Percentiles rank a stretch among this genome's conserved stretches.
phyloP scores from a whole-genome alignment of 2,797 vertebrate genomes.

The Sebastes alutus region DNA sequence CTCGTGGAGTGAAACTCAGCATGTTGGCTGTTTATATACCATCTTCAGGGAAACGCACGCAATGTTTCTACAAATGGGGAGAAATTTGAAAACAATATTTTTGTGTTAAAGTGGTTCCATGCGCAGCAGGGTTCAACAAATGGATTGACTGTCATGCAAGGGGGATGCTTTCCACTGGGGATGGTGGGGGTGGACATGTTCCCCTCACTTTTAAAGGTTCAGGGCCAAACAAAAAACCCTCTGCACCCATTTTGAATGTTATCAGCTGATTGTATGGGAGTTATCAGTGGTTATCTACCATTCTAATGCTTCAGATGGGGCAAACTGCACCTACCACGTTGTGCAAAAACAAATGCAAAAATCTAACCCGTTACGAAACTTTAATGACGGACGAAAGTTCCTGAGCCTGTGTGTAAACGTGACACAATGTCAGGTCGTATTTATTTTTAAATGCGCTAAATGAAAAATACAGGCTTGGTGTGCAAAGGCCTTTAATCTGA shows the following conservation, averaged over 20 bases:
- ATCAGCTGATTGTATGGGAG: background rate
- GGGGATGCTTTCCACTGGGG: background rate
- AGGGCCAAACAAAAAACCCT: background rate
- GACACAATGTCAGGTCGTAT: no score
- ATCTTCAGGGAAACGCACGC: conserved; percentile 6
- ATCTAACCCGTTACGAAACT: no score
- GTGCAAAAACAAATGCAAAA: background rate
- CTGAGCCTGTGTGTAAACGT: no score
- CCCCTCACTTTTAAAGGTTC: background rate
- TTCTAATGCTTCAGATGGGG: background rate
- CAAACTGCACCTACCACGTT: background rate
- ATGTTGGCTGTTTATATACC: conserved; percentile 31
- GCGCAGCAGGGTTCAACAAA: background rate
- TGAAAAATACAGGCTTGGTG: no score
- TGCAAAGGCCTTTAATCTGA: no score
- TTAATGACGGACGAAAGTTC: no score
- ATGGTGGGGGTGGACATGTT: background rate
- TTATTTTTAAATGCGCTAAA: no score
- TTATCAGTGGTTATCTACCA: background rate
- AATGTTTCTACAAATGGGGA: background rate
- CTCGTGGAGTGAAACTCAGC: conserved; percentile 20
- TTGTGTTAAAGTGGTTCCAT: background rate
- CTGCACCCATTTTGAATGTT: background rate
- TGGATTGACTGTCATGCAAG: background rate
- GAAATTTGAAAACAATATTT: background rate